Evolutionary conservation across 2,888 invertebrate genomes (phyloP), one percentile per base, ranked within the genome.

Genomic region (Liodrosophila aerea): DNA sequence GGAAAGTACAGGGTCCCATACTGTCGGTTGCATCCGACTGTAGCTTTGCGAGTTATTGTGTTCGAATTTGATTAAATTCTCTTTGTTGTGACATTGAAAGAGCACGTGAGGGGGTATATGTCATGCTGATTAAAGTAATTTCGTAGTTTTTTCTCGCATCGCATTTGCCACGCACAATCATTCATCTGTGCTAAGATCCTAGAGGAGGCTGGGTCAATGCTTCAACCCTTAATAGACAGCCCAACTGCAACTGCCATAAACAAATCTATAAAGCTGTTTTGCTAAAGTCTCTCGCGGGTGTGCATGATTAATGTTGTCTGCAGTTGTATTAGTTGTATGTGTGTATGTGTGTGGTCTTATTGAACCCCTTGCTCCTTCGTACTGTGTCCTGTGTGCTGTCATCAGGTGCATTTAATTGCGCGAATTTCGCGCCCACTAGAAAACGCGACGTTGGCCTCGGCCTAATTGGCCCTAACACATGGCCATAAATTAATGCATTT

Each of bases 331-430:
- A 39, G 44, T 18, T 39, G 27, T 58, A 51, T 65, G 70, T 73
- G 47, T 54, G 56, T 56, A 54, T 64, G 61, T 44, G 40, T 7
- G 15, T 16, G 22, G 41, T 51, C 50, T 36, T 51, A 51, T 45
- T 15, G 16, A 27, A 39, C 15, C 2, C 15, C 33, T 22, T 22
- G 5, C 54, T 46, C 13, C 11, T 8, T 15, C 40, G 15, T 34
- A 12, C 12, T 5, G 15, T 41, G 65, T 45, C 31, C 41, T 52
- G 30, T 12, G 50, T 22, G 44, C 52, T 76, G 76, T 85, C 87
- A 87, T 87, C 87, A 87, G 87, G 87, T 87, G 87, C 87, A 77
- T 84, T 87, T 88, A 87, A 88, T 87, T 86, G 86, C 87, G 88
- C 87, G 87, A 85, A 73, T 86, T 82, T 69, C 80, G 81, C 77